Evolutionary conservation across 2,797 vertebrate genomes (phyloP).

Genomic region (Echeneis naucrates): DNA sequence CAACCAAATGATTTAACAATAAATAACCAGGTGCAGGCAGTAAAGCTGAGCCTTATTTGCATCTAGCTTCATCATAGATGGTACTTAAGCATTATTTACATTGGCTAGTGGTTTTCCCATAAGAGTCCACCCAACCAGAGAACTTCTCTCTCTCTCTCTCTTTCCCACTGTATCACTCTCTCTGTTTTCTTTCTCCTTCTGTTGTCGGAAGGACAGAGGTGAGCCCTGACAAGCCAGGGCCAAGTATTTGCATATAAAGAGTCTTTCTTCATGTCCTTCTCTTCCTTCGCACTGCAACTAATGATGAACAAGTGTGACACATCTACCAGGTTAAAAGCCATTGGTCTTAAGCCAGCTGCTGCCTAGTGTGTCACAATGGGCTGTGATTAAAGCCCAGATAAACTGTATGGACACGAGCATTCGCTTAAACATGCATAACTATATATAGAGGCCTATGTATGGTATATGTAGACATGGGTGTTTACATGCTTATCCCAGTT

Average conservation of each 20-base stretch:
- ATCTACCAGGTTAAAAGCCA: conserved; percentile 70
- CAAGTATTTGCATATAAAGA: conserved; percentile 78
- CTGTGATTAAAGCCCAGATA: conserved; percentile 58
- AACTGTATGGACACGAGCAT: conserved; percentile 30
- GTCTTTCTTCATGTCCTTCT: conserved; percentile 56
- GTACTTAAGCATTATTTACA: conserved; percentile 57
- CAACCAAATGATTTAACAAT: conserved; percentile 23
- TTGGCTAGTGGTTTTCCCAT: conserved; percentile 42
- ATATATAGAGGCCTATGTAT: not conserved
- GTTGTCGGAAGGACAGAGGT: conserved; percentile 77
- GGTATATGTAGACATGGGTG: conserved; percentile 9
- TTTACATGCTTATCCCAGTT: conserved; percentile 4
- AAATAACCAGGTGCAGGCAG: conserved; percentile 8
- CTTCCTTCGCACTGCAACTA: conserved; percentile 55
- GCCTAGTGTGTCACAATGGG: conserved; percentile 43
- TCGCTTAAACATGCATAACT: conserved; percentile 28
- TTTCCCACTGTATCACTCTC: conserved; percentile 54
- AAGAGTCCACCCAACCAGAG: conserved; percentile 37
- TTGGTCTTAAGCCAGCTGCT: conserved; percentile 64
- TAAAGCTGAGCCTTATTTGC: conserved; percentile 39
- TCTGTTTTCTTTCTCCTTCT: conserved; percentile 58
- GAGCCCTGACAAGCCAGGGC: conserved; percentile 76
- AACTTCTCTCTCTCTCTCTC: conserved; percentile 10
- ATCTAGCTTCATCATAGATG: conserved; percentile 37
- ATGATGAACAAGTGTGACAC: conserved; percentile 70